These are phyloP conservation scores for Antheraea pernyi DNA, from an alignment of 1,140 invertebrate genomes.

Conservation along the genomic window DNA sequence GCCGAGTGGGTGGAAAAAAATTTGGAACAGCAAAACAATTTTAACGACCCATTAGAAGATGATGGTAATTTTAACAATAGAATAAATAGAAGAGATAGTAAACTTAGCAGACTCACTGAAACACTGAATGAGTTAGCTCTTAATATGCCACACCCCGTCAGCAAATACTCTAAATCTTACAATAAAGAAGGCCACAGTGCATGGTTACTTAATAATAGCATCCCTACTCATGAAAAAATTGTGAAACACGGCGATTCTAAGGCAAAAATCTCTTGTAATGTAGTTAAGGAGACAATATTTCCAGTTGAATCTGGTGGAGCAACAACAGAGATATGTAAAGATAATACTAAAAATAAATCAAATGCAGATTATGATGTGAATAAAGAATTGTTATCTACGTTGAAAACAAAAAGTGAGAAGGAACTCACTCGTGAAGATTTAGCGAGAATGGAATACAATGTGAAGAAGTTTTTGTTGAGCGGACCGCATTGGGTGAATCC, in stretches of 20 bases:
- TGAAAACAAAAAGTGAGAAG: constrained; percentile 53
- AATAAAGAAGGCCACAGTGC: constrained; percentile 48
- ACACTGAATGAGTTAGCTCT: constrained; percentile 67
- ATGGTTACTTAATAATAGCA: constrained; percentile 49
- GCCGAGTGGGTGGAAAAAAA: constrained; percentile 85
- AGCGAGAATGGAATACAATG: constrained; percentile 82
- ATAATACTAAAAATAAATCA: constrained; percentile 31
- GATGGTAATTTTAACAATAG: constrained; percentile 54
- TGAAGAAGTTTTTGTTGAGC: constrained; percentile 81
- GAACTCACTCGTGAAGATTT: constrained; percentile 75
- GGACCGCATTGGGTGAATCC: constrained; percentile 80
- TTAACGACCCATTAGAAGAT: constrained; percentile 67
- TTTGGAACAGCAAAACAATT: constrained; percentile 74
- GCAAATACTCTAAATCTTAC: constrained; percentile 64
- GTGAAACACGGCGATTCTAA: constrained; percentile 23
- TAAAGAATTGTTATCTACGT: constrained; percentile 47
- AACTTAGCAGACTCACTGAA: constrained; percentile 60
- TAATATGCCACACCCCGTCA: constrained; percentile 72
- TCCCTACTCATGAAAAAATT: constrained; percentile 38
- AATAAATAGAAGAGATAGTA: constrained; percentile 51
- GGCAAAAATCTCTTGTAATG: constrained; percentile 42
- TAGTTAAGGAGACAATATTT: constrained; percentile 67
- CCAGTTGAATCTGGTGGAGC: constrained; percentile 60
- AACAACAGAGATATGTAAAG: constrained; percentile 55
- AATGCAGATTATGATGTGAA: constrained; percentile 37